Conservation (phyloP, 1,140 invertebrate genomes). For the Aphelenchoides fujianensis region DNA sequence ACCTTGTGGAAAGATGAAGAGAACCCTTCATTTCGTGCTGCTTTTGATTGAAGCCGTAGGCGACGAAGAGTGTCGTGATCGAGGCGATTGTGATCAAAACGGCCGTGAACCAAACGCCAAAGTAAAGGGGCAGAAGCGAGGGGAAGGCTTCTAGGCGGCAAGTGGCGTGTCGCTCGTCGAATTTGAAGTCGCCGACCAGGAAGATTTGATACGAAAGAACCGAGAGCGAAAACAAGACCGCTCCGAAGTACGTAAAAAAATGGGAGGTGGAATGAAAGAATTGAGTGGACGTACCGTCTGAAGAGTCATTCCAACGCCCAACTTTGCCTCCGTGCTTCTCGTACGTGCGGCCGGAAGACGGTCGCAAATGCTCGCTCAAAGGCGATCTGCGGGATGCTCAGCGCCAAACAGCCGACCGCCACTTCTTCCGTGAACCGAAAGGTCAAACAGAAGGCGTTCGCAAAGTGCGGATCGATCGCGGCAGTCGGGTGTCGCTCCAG, state of each 20-base stretch:
- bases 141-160: neutral
- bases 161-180: neutral
- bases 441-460: neutral
- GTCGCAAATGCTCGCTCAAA: constrained; percentile 5
- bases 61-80: neutral
- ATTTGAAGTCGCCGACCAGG: neutral
- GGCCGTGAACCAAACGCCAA: constrained; percentile 1
- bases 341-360: constrained; percentile 8
- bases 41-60: neutral
- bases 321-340: neutral
- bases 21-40: neutral
- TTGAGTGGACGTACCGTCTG: neutral
- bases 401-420: neutral
- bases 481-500: neutral
- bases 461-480: neutral
- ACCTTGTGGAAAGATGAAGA: neutral
- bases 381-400: neutral
- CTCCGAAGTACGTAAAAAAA: neutral
- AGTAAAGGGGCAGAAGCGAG: neutral
- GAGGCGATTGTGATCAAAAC: neutral
- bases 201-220: neutral
- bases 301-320: neutral
- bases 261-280: neutral
- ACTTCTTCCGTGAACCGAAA: neutral
- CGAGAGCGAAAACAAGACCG: neutral